Conservation (phyloP, 2,113 vertebrate genomes). For the Zonotrichia leucophrys region DNA sequence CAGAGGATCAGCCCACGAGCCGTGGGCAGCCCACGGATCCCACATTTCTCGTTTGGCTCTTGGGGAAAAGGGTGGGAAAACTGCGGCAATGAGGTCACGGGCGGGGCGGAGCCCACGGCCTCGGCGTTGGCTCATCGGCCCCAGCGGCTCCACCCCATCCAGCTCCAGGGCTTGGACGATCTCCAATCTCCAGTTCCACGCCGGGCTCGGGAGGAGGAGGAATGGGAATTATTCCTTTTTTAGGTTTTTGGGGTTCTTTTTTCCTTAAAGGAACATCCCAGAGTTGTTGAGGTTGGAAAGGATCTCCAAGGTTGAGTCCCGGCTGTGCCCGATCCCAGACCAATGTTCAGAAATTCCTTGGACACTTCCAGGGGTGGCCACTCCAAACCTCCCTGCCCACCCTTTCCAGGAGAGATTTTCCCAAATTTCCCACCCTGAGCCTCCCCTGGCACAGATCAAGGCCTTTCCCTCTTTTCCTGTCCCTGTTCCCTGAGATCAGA, state of each 20-base stretch:
- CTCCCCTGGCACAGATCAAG: background rate
- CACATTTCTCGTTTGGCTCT: background rate
- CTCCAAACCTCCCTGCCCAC: background rate
- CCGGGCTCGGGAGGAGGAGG: background rate
- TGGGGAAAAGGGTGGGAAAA: background rate
- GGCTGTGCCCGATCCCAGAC: rapidly evolving
- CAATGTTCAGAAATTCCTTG: rapidly evolving
- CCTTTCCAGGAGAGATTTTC: background rate
- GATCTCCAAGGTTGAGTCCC: background rate
- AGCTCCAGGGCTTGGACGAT: background rate
- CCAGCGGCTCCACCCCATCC: background rate
- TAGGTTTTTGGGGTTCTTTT: background rate
- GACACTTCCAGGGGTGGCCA: background rate
- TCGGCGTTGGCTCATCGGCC: background rate
- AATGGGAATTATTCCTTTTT: background rate
- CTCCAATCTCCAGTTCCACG: background rate
- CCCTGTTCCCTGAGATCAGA: background rate
- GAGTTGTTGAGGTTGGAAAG: too few species aligned
- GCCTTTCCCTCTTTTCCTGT: background rate
- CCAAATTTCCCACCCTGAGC: background rate
- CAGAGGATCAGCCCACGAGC: background rate
- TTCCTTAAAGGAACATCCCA: too few species aligned
- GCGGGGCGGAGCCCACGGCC: background rate
- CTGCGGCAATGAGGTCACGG: background rate
- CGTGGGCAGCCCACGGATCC: background rate